Percentiles rank a stretch among this genome's conserved stretches.
Conservation (phyloP, 2,113 vertebrate genomes). For the Nyctibius bracteatus region DNA sequence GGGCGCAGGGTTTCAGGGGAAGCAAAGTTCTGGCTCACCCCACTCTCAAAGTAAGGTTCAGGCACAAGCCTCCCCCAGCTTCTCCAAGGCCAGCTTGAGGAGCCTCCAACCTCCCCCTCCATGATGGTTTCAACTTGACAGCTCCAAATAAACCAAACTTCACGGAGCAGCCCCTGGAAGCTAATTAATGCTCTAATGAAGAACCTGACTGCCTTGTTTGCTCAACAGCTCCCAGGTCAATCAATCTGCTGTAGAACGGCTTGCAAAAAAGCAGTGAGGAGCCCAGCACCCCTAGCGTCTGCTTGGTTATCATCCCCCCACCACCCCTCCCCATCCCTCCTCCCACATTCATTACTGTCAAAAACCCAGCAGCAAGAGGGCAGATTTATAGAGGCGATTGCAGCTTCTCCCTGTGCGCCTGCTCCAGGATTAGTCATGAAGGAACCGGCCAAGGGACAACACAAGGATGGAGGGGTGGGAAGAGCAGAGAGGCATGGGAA, state of each 20-base stretch:
- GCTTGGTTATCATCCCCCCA: not conserved
- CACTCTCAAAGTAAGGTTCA: not conserved
- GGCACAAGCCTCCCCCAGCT: not conserved
- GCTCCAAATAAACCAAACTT: constrained; percentile 22
- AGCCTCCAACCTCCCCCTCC: not conserved
- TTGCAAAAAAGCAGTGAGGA: not conserved
- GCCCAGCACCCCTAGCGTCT: not conserved
- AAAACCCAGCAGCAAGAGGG: not conserved
- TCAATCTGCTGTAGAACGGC: not conserved
- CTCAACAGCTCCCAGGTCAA: not conserved
- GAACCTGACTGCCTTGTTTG: constrained; percentile 26
- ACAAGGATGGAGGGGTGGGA: not conserved
- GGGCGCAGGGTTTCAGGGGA: not conserved
- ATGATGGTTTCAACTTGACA: not conserved
- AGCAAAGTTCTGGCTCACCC: not conserved
- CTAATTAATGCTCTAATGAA: constrained; percentile 55
- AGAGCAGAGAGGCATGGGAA: not conserved
- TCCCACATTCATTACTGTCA: constrained; percentile 34
- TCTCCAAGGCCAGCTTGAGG: not conserved
- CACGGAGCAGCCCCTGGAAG: not conserved
- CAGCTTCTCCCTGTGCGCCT: not conserved
- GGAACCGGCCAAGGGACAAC: not conserved
- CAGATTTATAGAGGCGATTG: not conserved
- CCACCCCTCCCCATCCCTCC: not conserved
- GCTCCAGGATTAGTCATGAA: not conserved